phyloP scores from a whole-genome alignment of 2,113 vertebrate genomes.

The Crotalus viridis region DNA sequence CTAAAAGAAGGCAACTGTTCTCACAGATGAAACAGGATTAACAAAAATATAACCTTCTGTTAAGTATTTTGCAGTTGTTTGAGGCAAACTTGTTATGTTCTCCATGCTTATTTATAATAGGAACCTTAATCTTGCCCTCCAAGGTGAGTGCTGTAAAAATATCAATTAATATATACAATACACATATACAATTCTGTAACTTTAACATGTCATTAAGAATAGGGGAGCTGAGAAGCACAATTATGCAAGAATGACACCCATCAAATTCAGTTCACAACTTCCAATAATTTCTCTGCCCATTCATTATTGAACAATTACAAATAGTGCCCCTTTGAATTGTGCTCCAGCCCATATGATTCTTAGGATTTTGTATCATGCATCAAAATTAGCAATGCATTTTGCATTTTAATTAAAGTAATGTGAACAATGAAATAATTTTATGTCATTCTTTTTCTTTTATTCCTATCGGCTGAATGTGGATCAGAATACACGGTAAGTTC shows the following conservation, averaged over 20 bases:
- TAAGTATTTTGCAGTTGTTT: not conserved
- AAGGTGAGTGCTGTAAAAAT: not conserved
- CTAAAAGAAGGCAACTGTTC: not conserved
- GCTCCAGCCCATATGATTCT: not conserved
- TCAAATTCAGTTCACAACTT: not conserved
- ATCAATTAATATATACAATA: not conserved
- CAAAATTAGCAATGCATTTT: slow-evolving; percentile 49
- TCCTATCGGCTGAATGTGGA: slow-evolving; percentile 58
- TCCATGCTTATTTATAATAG: not conserved
- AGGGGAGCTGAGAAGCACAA: not conserved
- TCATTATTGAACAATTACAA: not conserved
- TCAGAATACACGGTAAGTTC: slow-evolving; percentile 95
- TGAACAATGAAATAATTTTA: slow-evolving; percentile 17
- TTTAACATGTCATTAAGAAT: not conserved
- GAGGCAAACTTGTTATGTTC: not conserved
- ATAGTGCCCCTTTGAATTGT: not conserved
- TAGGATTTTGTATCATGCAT: slow-evolving; percentile 2
- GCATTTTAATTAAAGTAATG: slow-evolving; percentile 25
- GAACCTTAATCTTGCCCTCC: not conserved
- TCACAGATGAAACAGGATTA: not conserved
- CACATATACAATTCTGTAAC: not conserved
- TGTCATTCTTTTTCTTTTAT: slow-evolving; percentile 46
- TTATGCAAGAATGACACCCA: not conserved
- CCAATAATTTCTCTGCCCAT: not conserved
- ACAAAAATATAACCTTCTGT: not conserved